Evolutionary conservation across 2,797 vertebrate species (phyloP).

Genomic region (Arrhamphus sclerolepis): DNA sequence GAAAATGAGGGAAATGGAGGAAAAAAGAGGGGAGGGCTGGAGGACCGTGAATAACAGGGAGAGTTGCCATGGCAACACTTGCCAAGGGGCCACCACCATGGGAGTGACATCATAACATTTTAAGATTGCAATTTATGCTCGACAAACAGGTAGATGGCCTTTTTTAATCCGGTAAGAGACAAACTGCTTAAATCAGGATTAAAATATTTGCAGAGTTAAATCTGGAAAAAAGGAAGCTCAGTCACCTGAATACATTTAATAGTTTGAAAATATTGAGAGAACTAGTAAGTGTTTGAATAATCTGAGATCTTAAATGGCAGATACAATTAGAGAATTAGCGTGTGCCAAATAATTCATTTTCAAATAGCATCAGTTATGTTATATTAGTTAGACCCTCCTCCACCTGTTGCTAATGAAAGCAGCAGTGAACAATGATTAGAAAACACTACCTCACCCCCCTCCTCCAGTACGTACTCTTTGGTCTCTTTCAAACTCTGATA

Average conservation of each 20-base stretch:
- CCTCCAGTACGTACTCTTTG: constrained; percentile 23
- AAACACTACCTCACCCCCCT: constrained; percentile 11
- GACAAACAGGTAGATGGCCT: background rate
- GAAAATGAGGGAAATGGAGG: constrained; percentile 54
- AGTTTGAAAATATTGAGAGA: no score
- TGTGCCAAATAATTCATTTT: no score
- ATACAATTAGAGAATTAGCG: no score
- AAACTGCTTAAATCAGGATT: no score
- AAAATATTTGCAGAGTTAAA: background rate
- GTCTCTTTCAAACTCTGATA: constrained; percentile 46
- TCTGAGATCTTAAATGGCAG: no score
- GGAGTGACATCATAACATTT: constrained; percentile 59
- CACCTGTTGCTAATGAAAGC: constrained; percentile 57
- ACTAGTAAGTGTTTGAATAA: no score
- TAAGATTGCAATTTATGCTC: constrained; percentile 1
- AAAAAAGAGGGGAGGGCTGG: constrained; percentile 35
- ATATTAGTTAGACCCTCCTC: constrained; percentile 15
- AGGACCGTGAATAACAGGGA: constrained; percentile 51
- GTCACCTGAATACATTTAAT: background rate
- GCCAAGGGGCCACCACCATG: constrained; percentile 34
- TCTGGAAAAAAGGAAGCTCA: background rate
- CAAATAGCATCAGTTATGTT: no score
- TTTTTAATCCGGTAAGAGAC: background rate
- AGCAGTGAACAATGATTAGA: background rate
- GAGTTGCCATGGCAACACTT: constrained; percentile 76